Evolutionary conservation across 2,888 invertebrate species (phyloP).

Genomic region (Idaea biselata): DNA sequence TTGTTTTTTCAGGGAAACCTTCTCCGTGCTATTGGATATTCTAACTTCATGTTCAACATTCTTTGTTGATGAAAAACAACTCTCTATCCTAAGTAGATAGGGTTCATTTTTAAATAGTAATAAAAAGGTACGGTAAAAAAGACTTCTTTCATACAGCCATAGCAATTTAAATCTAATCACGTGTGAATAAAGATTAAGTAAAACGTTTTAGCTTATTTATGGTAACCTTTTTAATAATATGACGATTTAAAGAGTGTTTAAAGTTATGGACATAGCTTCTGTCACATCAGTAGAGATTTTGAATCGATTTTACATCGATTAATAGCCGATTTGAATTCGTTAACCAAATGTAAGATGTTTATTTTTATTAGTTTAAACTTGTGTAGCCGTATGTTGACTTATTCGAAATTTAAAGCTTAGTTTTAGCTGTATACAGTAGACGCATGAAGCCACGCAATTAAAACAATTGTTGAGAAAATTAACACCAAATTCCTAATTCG

Average conservation of each 20-base stretch:
- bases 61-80: slow-evolving; percentile 17
- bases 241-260: not conserved
- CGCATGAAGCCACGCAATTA: not conserved
- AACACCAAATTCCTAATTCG: not conserved
- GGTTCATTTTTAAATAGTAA: slow-evolving; percentile 7
- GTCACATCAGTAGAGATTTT: not conserved
- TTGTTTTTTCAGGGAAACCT: not conserved
- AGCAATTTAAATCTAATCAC: slow-evolving; percentile 1
- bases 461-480: not conserved
- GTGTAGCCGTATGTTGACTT: not conserved
- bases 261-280: not conserved
- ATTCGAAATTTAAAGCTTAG: not conserved
- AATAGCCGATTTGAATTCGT: not conserved
- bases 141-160: not conserved
- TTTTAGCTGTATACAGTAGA: not conserved
- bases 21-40: not conserved
- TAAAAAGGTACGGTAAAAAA: not conserved
- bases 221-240: not conserved
- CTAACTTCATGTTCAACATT: not conserved
- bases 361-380: not conserved
- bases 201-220: not conserved
- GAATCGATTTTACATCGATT: not conserved
- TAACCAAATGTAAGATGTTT: not conserved
- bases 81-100: slow-evolving; percentile 13
- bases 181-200: not conserved